Conservation (phyloP, 2,113 vertebrate genomes). For the Acrocephalus kingi region DNA sequence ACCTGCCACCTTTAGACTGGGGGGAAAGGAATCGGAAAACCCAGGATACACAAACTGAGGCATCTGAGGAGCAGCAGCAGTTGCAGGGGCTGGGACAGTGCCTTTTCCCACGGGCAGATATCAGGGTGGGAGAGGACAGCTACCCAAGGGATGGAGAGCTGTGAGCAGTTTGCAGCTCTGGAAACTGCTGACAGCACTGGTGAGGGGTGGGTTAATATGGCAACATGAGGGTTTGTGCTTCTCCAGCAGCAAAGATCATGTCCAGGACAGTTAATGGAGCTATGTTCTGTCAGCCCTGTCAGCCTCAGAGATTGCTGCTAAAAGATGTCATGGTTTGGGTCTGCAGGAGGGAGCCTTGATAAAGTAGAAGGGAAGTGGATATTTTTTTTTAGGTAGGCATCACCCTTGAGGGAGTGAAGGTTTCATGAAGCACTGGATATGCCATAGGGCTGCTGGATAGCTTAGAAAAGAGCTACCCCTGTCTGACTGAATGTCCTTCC, state of each 20-base stretch:
- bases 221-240: neutral
- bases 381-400: neutral
- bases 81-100: accelerated
- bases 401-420: neutral
- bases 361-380: neutral
- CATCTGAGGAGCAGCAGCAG: accelerated
- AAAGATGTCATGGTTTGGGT: neutral
- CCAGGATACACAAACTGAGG: neutral
- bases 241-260: neutral
- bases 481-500: neutral
- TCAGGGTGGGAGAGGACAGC: neutral
- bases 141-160: neutral
- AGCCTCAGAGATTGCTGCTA: neutral
- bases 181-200: neutral
- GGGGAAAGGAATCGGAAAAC: neutral
- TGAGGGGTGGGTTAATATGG: neutral
- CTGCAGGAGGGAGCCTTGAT: neutral
- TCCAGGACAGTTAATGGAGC: neutral
- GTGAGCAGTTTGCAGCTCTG: neutral
- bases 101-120: neutral
- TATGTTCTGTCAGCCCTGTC: neutral
- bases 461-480: neutral
- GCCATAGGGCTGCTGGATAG: neutral
- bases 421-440: neutral
- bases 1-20: neutral